phyloP scores from a whole-genome alignment of 2,113 vertebrate species.

The Oostethus manadensis region DNA sequence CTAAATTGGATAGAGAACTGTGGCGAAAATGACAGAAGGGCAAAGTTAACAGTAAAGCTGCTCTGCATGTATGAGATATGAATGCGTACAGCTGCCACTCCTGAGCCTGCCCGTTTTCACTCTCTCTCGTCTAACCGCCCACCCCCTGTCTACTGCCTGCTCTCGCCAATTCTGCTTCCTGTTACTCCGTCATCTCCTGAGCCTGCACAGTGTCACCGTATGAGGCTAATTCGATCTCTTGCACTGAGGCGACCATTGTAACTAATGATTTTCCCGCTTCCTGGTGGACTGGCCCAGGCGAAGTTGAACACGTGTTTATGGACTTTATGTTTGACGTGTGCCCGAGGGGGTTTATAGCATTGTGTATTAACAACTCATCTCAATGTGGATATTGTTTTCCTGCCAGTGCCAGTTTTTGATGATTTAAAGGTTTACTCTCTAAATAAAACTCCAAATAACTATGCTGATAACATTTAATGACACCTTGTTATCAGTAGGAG shows the following conservation, averaged over 20 bases:
- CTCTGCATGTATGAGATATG: slow-evolving; percentile 37
- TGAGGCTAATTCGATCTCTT: slow-evolving; percentile 62
- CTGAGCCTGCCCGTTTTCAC: slow-evolving; percentile 24
- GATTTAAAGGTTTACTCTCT: neutral
- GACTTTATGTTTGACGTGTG: neutral
- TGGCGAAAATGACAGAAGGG: slow-evolving; percentile 14
- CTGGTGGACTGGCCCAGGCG: neutral
- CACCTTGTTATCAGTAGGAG: slow-evolving; percentile 6
- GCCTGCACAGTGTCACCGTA: slow-evolving; percentile 54
- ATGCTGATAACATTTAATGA: slow-evolving; percentile 2
- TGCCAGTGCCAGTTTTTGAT: neutral
- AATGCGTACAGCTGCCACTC: slow-evolving; percentile 39
- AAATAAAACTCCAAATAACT: neutral
- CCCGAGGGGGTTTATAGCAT: neutral
- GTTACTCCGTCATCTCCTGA: slow-evolving; percentile 39
- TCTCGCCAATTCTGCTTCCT: slow-evolving; percentile 53
- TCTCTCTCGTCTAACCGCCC: slow-evolving; percentile 24
- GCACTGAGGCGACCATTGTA: slow-evolving; percentile 55
- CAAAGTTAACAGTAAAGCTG: slow-evolving; percentile 17
- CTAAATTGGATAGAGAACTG: slow-evolving; percentile 6
- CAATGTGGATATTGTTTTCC: too few species aligned
- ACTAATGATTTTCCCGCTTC: slow-evolving; percentile 40
- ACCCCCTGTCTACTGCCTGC: slow-evolving; percentile 34
- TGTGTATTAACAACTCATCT: neutral
- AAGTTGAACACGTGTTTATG: neutral